Conservation (phyloP, 2,888 invertebrate genomes). For the Mechanitis mazaeus region DNA sequence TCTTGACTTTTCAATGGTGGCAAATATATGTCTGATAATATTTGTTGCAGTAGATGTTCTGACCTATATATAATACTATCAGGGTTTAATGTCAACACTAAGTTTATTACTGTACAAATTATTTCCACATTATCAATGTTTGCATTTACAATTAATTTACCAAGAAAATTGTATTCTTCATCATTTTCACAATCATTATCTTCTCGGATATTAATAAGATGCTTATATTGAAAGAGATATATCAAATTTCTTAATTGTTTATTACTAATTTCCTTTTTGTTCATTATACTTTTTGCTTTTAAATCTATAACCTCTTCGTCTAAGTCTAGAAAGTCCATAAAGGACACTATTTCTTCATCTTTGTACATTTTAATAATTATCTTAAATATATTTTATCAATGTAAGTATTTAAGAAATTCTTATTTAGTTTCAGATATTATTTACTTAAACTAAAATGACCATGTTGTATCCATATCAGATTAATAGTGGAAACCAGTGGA, state of each 20-base stretch:
- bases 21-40: constrained; percentile 45
- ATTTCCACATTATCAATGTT: constrained; percentile 43
- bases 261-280: constrained; percentile 39
- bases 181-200: constrained; percentile 58
- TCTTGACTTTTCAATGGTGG: constrained; percentile 23
- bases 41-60: constrained; percentile 67
- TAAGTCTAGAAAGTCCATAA: constrained; percentile 62
- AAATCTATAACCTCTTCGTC: constrained; percentile 61
- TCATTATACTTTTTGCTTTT: constrained; percentile 53
- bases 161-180: constrained; percentile 51
- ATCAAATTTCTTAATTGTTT: constrained; percentile 51
- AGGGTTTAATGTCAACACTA: constrained; percentile 48
- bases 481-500: too few species aligned
- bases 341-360: constrained; percentile 43
- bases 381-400: background rate
- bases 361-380: background rate
- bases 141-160: constrained; percentile 44
- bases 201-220: constrained; percentile 57
- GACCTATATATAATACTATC: constrained; percentile 49
- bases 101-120: constrained; percentile 51
- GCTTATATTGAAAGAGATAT: constrained; percentile 61
- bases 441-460: too few species aligned
- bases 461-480: too few species aligned
- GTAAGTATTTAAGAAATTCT: too few species aligned
- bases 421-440: too few species aligned